Base-by-base conservation (phyloP, 2,888 invertebrate genomes). In the Megaustenia siamemsis region DNA sequence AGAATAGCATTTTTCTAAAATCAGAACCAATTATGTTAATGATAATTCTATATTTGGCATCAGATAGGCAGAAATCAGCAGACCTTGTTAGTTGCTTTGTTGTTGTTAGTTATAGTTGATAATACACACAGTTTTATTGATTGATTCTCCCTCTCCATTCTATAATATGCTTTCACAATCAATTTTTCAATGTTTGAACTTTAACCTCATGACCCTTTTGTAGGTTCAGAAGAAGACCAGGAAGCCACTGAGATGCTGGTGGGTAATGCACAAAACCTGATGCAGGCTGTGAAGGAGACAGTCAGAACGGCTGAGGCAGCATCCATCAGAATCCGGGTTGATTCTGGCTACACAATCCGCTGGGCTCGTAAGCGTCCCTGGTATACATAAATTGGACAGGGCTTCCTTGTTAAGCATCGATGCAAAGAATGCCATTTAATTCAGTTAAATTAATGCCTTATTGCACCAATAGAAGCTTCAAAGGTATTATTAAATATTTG, bases 161-260 rank as follows among this genome's bases (percentile, higher is more conserved):
- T 56, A 18, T 4, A 56, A 4, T 56, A 4, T 24, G 24, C 53
- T 15, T 35, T 66, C 35, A 4, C 21, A 15, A 18, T 66, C 18
- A 35, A 32, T 63, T 63, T 32, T 21, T 35, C 5, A 6, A n/a
- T 3, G 10, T 43, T 71, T 43, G 1, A 71, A n/a, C 71, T 71
- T 71, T 24, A n/a, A 43, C 10, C 0, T n/a, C 45, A 18, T 78
- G 43, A 56, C 40, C 40, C 38, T 83, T 60, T 88, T 86, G 10
- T 89, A 98, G 98, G 98, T 90, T 97, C 99, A 68, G 99, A 99
- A 93, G 99, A 99, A 94, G 99, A 99, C 94, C 97, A 98, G 91
- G 99, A 99, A 94, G 99, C 99, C 18, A 99, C 99, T 3, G 99
- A 99, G 94, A 99, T 99, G 98, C 94, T 99, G 93, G 99, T 99